A percentile compares a stretch with the other conserved stretches of the same genome.
These are phyloP conservation scores for Erithacus rubecula DNA, from an alignment of 2,797 vertebrate species.

Conservation along the genomic window DNA sequence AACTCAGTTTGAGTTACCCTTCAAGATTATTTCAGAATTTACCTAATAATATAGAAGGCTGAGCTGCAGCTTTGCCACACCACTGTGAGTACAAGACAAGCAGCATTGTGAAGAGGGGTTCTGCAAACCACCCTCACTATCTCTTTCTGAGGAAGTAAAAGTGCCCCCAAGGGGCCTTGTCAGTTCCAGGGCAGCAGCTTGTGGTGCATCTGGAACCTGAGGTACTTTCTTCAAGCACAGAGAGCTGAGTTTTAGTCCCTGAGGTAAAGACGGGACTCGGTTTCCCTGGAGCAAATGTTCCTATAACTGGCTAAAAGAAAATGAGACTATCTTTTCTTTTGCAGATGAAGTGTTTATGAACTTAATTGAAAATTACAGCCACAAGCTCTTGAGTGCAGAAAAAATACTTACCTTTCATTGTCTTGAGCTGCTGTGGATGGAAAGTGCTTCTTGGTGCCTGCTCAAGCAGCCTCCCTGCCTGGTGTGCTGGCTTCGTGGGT, in stretches of 20 bases:
- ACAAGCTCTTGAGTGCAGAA: background rate
- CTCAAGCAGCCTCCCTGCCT: background rate
- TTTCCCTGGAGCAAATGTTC: background rate
- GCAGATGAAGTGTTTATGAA: background rate
- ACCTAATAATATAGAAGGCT: background rate
- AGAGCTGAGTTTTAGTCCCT: background rate
- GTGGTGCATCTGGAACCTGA: background rate
- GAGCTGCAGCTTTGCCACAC: background rate
- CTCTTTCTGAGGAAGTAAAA: background rate
- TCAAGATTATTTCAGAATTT: background rate
- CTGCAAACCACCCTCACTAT: accelerated
- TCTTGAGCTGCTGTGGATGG: background rate
- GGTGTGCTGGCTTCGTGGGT: accelerated
- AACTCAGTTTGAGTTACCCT: background rate
- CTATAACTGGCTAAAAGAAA: background rate
- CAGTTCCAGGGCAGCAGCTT: accelerated
- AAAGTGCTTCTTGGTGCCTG: background rate
- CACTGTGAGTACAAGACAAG: background rate
- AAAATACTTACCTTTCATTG: background rate
- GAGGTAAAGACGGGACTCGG: background rate
- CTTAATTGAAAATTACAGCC: background rate
- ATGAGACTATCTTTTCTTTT: background rate
- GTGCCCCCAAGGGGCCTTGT: background rate
- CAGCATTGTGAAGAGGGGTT: background rate
- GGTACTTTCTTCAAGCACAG: background rate